A percentile compares a stretch with the other conserved stretches of the same genome.
These are phyloP conservation scores for Portevinia maculata DNA, from an alignment of 2,888 invertebrate genomes.

Conservation along the genomic window DNA sequence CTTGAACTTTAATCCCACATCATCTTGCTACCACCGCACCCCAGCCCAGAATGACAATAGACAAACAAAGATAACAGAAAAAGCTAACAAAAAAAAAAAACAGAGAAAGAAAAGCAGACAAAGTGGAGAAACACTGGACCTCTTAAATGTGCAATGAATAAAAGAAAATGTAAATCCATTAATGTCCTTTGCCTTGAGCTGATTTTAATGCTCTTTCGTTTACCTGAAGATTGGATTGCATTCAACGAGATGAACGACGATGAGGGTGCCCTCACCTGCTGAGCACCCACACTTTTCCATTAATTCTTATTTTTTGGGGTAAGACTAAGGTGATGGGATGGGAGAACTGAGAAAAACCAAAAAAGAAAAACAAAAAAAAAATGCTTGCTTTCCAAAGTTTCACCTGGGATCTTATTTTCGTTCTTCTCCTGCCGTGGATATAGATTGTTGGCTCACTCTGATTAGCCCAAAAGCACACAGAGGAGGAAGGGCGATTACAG, in stretches of 20 bases:
- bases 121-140: slow-evolving; percentile 39
- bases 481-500: background rate
- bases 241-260: slow-evolving; percentile 57
- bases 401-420: slow-evolving; percentile 63
- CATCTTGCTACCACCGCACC: slow-evolving; percentile 11
- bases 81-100: slow-evolving; percentile 5
- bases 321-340: slow-evolving; percentile 1
- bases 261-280: background rate
- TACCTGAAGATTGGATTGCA: slow-evolving; percentile 74
- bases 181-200: slow-evolving; percentile 74
- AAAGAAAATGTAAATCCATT: slow-evolving; percentile 74
- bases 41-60: slow-evolving; percentile 34
- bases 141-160: slow-evolving; percentile 73
- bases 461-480: slow-evolving; percentile 57
- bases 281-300: slow-evolving; percentile 18
- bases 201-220: slow-evolving; percentile 73
- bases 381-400: slow-evolving; percentile 51
- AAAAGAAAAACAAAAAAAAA: slow-evolving; percentile 3
- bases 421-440: slow-evolving; percentile 11
- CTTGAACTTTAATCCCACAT: slow-evolving; percentile 60
- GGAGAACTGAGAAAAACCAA: slow-evolving; percentile 28
- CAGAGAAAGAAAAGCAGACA: background rate
- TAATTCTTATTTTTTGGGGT: slow-evolving; percentile 31
- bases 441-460: slow-evolving; percentile 55
- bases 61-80: slow-evolving; percentile 44